Base-by-base conservation (phyloP, 2,113 vertebrate genomes). In the Corvus hawaiiensis region DNA sequence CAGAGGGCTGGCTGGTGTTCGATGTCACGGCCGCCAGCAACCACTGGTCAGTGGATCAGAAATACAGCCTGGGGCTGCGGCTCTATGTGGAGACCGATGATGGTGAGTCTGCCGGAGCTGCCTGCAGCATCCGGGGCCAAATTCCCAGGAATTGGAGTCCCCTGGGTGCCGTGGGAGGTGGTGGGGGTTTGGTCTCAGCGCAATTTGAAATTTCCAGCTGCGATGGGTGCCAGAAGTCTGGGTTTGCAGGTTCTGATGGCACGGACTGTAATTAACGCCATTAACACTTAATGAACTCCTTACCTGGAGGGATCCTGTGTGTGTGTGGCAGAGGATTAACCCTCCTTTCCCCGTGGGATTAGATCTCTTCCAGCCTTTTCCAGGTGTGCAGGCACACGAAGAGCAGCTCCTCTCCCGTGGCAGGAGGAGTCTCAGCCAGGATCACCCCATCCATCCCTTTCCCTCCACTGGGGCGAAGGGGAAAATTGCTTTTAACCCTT, bases 1-100 rank as follows among this genome's bases (percentile, higher is more conserved):
- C 98, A 13, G 99, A 99, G 97, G 99, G 99, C 76, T 99, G 99
- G 99, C 94, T 99, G 97, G 99, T 98, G 76, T 99, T 99, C 26
- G 99, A 99, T 4, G 98, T 99, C 95, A 99, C 99, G 5, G 98
- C 99, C 0, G 99, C 99, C 95, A 98, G 99, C 94, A 99, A 97
- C 97, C 98, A 98, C 97, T 99, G 99, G 99, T 95, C 99, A 9
- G 93, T 98, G 80, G 98, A 98, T 62, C 98, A 97, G 9, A 98
- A 98, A 92, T 97, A 98, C 97, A 98, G 98, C 97, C 97, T 99
- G 97, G 99, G 98, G 80, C 98, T 99, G 72, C 98, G 99, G 10
- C 98, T 99, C 41, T 99, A 98, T 3, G 99, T 99, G 95, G 99
- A 99, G 97, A 99, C 98, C 0, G 98, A 99, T 4, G 98, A 99